Base-by-base conservation (phyloP, 2,113 vertebrate genomes). In the Lipophrys pholis region DNA sequence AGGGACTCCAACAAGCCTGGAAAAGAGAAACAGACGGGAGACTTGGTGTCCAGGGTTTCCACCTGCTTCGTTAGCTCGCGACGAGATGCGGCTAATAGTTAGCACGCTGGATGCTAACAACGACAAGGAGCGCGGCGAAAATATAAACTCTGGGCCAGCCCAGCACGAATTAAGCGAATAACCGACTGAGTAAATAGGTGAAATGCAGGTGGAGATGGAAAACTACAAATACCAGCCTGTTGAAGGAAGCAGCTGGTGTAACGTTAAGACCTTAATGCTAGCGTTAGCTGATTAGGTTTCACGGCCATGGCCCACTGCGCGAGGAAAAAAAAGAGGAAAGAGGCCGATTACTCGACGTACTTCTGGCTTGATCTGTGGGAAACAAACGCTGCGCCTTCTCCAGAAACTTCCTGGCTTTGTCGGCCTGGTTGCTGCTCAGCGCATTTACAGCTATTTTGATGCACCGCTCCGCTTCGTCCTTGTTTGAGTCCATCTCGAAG, bases 381-480 rank as follows among this genome's bases (percentile, higher is more conserved):
- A 96, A 98, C 10, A 98, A 77, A 16, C 94, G 94, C 91, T 97
- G 95, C 1, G 97, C 97, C 85, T 99, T 99, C 80, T 97, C 95
- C 60, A 99, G 83, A 89, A 98, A 99, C 76, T 94, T 96, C 52
- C 93, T 93, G 11, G 96, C 96, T 87, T 94, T 95, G 40, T 98
- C 95, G 15, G 83, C 70, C 56, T 97, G 94, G 58, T 93, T 91
- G 74, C 89, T 93, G 69, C 90, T 91, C 63, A 95, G 84, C 38
- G 97, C 95, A 67, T 83, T 91, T 69, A 94, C 69, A 1, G 96
- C 95, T 68, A 99, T 98, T 41, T 94, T 94, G 39, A 97, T 95
- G 88, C 97, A 99, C 80, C 96, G 96, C 81, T 96, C 96, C 59
- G 96, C 97, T 94, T 98, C 97, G 93, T 98, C 97, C 95, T 97